Base-by-base conservation (phyloP, 2,113 vertebrate species). In the Elanus axillaris region DNA sequence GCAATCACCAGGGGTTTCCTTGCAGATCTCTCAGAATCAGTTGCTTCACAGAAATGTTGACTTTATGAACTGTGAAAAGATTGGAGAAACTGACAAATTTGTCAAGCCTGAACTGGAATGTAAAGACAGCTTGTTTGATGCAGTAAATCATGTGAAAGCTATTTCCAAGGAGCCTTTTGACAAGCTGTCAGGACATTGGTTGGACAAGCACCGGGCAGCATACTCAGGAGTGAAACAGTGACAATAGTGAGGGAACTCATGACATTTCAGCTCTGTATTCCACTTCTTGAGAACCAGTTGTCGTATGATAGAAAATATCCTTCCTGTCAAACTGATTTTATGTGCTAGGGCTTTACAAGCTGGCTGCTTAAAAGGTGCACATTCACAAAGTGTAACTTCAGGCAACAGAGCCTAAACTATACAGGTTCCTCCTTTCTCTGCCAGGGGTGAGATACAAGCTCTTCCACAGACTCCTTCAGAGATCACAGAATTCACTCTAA, bases 141-240 rank as follows among this genome's bases (percentile, higher is more conserved):
- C 94, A 97, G 81, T 86, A 76, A 97, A 97, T 98, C 96, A 93
- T 94, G 80, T 90, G 96, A 98, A 95, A 96, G 94, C 85, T 96
- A 86, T 97, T 97, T 96, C 92, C 95, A 92, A 92, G 72, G 78
- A 97, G 91, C 67, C 66, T 68, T 95, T 96, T 97, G 98, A 98
- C 98, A 98, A 95, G 86, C 90, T 98, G 96, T 98, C 96, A 98
- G 90, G 95, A 89, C 78, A 90, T 36, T 94, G 84, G 88, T 87
- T 88, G 84, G 91, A 97, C 93, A 96, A 97, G 88, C 90, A 77
- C 58, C 23, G 26, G 91, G 88, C 90, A 96, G 60, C 3, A 0
- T 94, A 84, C 83, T 96, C 94, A 85, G 29, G 85, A 91, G 50
- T 84, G 67, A 80, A 95, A 91, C 71, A 38, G 48, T 25, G 62